Evolutionary conservation across 2,888 invertebrate genomes (phyloP).

Genomic region (Chesias legatella): DNA sequence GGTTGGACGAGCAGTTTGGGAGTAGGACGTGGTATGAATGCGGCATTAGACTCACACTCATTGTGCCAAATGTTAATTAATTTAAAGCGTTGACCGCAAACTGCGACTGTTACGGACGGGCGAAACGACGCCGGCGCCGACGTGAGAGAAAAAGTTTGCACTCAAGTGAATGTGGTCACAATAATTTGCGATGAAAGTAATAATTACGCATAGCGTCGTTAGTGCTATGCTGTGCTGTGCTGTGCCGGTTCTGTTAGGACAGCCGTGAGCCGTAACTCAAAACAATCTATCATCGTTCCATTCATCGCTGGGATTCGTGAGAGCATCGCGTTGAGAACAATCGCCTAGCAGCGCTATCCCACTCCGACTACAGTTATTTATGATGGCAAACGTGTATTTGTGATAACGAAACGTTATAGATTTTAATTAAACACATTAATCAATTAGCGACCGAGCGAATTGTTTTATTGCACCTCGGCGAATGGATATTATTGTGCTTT

Average conservation of each 20-base stretch:
- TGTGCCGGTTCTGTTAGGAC: conserved; percentile 20
- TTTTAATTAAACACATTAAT: conserved; percentile 51
- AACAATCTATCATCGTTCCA: conserved; percentile 50
- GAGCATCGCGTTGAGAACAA: conserved; percentile 43
- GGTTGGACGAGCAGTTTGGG: too few relatives aligned
- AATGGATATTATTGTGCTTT: conserved; percentile 18
- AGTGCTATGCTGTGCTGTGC: conserved; percentile 1
- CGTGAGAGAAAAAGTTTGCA: conserved; percentile 24
- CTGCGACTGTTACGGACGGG: conserved; percentile 19
- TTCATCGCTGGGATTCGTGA: conserved; percentile 43
- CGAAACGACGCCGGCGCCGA: conserved; percentile 17
- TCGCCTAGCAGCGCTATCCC: conserved; percentile 27
- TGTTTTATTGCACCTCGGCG: conserved; percentile 36
- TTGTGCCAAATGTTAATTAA: conserved; percentile 34
- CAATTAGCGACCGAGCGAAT: conserved; percentile 41
- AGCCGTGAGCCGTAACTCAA: conserved; percentile 32
- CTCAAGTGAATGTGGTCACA: conserved; percentile 22
- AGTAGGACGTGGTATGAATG: too few relatives aligned
- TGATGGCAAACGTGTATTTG: conserved; percentile 25
- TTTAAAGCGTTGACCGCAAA: conserved; percentile 26
- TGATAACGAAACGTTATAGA: conserved; percentile 27
- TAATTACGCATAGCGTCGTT: conserved; percentile 21
- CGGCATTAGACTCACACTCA: conserved; percentile 27
- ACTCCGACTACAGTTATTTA: conserved; percentile 21
- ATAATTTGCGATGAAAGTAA: conserved; percentile 27